Base-by-base conservation (phyloP, 2,888 invertebrate species). In the Andrena praecox region DNA sequence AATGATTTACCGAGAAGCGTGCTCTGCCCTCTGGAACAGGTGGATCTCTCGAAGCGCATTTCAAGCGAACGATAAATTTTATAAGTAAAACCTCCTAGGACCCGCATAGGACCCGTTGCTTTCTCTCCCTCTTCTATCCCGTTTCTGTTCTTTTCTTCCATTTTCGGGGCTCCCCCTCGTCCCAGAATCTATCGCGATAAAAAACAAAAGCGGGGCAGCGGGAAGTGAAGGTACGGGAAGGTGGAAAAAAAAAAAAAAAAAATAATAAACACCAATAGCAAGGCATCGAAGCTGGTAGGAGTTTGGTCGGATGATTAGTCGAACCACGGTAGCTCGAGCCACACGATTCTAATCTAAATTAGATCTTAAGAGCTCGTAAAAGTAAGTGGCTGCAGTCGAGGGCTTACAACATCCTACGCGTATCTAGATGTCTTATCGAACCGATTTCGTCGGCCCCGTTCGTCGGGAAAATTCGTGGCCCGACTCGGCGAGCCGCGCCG, bases 261-360 rank as follows among this genome's bases (percentile, higher is more conserved):
- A 68, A 67, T 56, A 59, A 75, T 74, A 63, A 71, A 69, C 74
- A 81, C 66, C 69, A 77, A 73, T 42, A 73, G 68, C 31, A 16
- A 68, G 77, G 60, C 63, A 62, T 59, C 67, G 50, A 35, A 59
- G 35, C 42, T 71, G 77, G 74, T 52, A 54, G 72, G 64, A 76
- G 29, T 66, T 60, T 50, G 52, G 76, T 79, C 56, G 67, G 70
- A 71, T 63, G 86, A 88, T 88, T 80, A 78, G 86, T 66, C 80
- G 83, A 78, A 72, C 77, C 76, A 86, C 91, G 87, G 91, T 91
- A 91, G 91, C 88, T 81, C 80, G 78, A 84, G 78, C 84, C 87
- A 85, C 89, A 85, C 82, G 84, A 77, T 81, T 88, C 88, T 91
- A 93, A 93, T 93, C 93, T 93, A 93, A 93, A 93, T 93, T 93